Evolutionary conservation across 2,113 vertebrate species (phyloP).

Genomic region (Phaethornis superciliosus): DNA sequence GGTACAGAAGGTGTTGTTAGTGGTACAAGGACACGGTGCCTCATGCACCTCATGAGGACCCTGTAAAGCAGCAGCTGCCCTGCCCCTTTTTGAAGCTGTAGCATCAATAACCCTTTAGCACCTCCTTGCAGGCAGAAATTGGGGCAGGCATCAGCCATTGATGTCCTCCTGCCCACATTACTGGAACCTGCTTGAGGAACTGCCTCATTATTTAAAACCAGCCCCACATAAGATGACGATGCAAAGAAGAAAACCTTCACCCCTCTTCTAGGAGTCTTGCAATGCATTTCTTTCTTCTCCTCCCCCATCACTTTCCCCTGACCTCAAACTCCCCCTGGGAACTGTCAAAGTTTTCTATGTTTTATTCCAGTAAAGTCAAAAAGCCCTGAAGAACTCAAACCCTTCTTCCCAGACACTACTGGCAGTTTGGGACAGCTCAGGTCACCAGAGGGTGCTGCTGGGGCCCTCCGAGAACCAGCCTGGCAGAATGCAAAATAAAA

Average conservation of each 20-base stretch:
- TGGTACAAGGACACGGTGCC: neutral
- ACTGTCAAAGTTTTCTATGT: neutral
- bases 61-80: neutral
- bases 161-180: neutral
- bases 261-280: neutral
- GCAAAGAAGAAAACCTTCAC: neutral
- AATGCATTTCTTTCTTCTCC: neutral
- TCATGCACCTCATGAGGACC: neutral
- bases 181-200: neutral
- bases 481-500: neutral
- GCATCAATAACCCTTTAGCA: neutral
- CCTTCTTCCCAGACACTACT: neutral
- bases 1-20: neutral
- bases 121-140: neutral
- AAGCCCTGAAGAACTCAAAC: neutral
- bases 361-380: neutral
- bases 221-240: neutral
- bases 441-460: slow-evolving; percentile 61
- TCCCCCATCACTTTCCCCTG: neutral
- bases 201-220: neutral
- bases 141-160: neutral
- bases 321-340: neutral
- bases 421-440: neutral
- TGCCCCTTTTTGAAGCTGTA: neutral
- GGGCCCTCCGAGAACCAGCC: neutral